Evolutionary conservation across 2,797 vertebrate species (phyloP), one percentile per base, ranked within the genome.

Genomic region (Pristis pectinata): DNA sequence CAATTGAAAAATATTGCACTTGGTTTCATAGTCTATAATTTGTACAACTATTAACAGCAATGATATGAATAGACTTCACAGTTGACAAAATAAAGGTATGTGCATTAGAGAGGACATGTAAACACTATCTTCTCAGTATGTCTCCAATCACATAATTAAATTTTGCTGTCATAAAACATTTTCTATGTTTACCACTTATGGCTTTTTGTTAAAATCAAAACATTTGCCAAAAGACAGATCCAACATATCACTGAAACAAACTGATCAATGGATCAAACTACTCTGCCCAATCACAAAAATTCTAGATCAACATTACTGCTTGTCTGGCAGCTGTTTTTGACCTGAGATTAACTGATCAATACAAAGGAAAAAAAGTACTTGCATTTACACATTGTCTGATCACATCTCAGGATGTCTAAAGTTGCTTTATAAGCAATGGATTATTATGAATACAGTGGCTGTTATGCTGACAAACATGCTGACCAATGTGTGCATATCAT

Each of bases 1-100:
- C 97, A 98, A 97, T 97, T 96, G 97, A 56, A 94, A 97, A 98
- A 97, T 97, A 97, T 96, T 97, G 96, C 97, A 97, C 79, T 93
- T 96, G 95, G 95, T 94, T 95, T 95, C 95, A 94, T 95, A 77
- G 95, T 95, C 94, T 95, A 92, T 94, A 95, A 95, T 96, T 96
- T 97, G 80, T 97, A 97, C 97, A 97, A 94, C 96, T 97, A 95
- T 96, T 95, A 95, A 96, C 95, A 96, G 59, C 95, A 95, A 95
- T 95, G 94, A 94, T 74, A 74, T 49, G 64, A 76, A 15, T 94
- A 76, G 70, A 94, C 44, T 76, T 94, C 92, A 76, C 44, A 94
- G 70, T 76, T 44, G 67, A 74, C 49, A 76, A 94, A 72, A 94
- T 94, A 74, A 94, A 76, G 17, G 76, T 76, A 94, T 92, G 94